Evolutionary conservation across 1,140 invertebrate genomes (phyloP).

Genomic region (Phymorhynchus buccinoides): DNA sequence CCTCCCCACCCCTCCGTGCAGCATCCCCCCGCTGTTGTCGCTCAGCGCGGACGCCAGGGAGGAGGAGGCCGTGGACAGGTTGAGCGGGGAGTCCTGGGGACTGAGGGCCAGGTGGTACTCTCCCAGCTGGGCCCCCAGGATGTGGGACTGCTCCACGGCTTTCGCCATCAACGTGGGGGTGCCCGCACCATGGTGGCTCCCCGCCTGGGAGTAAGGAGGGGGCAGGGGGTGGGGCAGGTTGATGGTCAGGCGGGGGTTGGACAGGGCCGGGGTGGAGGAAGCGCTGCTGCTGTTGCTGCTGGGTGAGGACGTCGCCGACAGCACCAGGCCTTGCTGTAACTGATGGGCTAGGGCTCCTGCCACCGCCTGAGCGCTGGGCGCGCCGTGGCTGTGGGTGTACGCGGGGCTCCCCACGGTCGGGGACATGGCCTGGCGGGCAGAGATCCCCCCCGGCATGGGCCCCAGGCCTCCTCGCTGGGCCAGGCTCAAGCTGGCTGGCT

Average conservation of each 20-base stretch:
- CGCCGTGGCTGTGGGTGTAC: conserved; percentile 10
- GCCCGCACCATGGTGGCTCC: conserved; percentile 80
- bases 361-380: neutral
- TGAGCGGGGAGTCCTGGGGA: conserved; percentile 33
- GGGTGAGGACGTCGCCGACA: conserved; percentile 42
- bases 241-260: conserved; percentile 43
- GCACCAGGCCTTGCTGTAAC: conserved; percentile 20
- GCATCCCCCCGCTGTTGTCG: conserved; percentile 2
- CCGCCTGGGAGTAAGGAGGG: conserved; percentile 74
- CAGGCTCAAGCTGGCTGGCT: neutral
- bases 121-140: conserved; percentile 70
- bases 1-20: conserved; percentile 5
- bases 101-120: conserved; percentile 31
- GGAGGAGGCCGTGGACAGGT: conserved; percentile 47
- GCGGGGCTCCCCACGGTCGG: neutral
- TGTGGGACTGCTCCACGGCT: conserved; percentile 39
- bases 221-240: conserved; percentile 47
- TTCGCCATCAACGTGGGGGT: conserved; percentile 73
- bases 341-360: conserved; percentile 18
- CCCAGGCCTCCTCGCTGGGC: conserved; percentile 29
- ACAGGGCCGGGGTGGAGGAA: conserved; percentile 47
- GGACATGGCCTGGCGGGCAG: neutral
- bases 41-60: conserved; percentile 84
- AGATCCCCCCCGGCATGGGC: neutral
- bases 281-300: conserved; percentile 56